These are phyloP conservation scores for Nowickia ferox DNA, from an alignment of 2,888 invertebrate genomes.

Conservation along the genomic window DNA sequence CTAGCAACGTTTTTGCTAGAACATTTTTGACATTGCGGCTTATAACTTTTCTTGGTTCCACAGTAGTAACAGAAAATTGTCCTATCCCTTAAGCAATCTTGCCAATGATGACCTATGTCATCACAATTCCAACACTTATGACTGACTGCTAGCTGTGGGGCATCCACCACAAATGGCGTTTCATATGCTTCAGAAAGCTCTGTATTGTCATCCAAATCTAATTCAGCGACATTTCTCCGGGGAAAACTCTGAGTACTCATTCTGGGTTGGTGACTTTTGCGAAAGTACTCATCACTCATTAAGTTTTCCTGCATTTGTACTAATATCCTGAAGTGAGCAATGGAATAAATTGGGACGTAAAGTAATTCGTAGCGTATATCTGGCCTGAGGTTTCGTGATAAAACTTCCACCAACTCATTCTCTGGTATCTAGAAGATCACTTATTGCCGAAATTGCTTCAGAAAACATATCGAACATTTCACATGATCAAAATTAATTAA, in stretches of 20 bases:
- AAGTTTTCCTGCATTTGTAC: no score
- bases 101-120: constrained; percentile 12
- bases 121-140: constrained; percentile 38
- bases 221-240: neutral
- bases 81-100: constrained; percentile 10
- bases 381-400: no score
- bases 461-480: no score
- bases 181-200: neutral
- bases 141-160: neutral
- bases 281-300: neutral
- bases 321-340: no score
- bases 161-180: neutral
- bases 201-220: neutral
- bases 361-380: no score
- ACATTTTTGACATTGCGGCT: constrained; percentile 28
- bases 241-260: neutral
- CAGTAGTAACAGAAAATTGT: constrained; percentile 42
- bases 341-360: no score
- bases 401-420: no score
- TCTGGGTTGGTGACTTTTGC: neutral
- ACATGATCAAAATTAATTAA: no score
- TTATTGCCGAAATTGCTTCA: no score
- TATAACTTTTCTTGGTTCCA: constrained; percentile 24
- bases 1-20: neutral
- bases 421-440: no score